These are phyloP conservation scores for Proisotoma minuta DNA, from an alignment of 2,888 invertebrate species.

Conservation along the genomic window DNA sequence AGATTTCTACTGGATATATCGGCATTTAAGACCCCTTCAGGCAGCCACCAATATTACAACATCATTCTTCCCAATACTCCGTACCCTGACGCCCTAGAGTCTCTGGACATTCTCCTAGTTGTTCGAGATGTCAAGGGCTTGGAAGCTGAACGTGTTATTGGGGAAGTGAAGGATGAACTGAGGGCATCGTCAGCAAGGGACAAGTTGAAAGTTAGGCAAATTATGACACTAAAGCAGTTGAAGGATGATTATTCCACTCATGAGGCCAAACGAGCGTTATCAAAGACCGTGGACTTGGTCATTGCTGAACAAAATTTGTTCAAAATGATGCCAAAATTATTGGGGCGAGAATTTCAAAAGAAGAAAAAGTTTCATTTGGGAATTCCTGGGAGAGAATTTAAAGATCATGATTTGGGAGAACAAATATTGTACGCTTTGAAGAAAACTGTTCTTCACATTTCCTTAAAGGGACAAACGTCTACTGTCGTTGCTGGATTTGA, in stretches of 20 bases:
- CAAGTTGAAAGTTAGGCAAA: conserved; percentile 39
- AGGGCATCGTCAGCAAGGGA: conserved; percentile 7
- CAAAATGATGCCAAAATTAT: conserved; percentile 34
- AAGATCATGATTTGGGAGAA: conserved; percentile 19
- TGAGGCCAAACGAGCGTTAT: conserved; percentile 40
- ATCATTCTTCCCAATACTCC: conserved; percentile 40
- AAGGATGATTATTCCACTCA: conserved; percentile 39
- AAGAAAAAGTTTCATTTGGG: conserved; percentile 40
- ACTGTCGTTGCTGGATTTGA: conserved; percentile 40
- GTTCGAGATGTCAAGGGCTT: conserved; percentile 33
- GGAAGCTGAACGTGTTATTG: conserved; percentile 40
- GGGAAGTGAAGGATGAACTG: conserved; percentile 35
- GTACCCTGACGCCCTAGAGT: conserved; percentile 15
- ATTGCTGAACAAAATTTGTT: conserved; percentile 35
- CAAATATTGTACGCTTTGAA: conserved; percentile 36
- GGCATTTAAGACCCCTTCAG: conserved; percentile 36
- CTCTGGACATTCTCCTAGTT: conserved; percentile 38
- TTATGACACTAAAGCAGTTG: conserved; percentile 41
- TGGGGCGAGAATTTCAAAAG: conserved; percentile 42
- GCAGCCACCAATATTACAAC: conserved; percentile 36
- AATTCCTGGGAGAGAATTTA: conserved; percentile 32
- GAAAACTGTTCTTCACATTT: conserved; percentile 39
- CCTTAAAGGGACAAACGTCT: conserved; percentile 33
- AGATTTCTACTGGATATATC: conserved; percentile 35
- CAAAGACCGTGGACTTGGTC: conserved; percentile 38